A percentile compares a stretch with the other conserved stretches of the same genome.
Evolutionary conservation across 2,888 invertebrate species (phyloP).

Genomic region (Protonemura montana): DNA sequence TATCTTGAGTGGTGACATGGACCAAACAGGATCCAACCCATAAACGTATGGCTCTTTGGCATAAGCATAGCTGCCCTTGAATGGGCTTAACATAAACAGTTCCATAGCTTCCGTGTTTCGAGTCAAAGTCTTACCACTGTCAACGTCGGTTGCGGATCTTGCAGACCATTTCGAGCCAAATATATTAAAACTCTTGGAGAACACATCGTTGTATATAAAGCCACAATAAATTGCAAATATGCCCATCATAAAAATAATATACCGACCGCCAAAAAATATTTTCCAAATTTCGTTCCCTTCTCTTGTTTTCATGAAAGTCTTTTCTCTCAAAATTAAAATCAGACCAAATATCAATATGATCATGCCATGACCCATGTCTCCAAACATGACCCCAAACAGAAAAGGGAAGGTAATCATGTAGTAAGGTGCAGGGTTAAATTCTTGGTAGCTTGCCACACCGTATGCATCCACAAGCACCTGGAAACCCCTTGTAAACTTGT

Average conservation of each 20-base stretch:
- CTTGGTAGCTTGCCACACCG: conserved; percentile 90
- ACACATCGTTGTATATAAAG: conserved; percentile 66
- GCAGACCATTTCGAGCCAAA: conserved; percentile 62
- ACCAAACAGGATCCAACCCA: conserved; percentile 67
- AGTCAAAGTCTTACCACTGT: conserved; percentile 18
- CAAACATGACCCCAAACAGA: conserved; percentile 36
- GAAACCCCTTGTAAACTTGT: conserved; percentile 67
- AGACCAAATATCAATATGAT: conserved; percentile 16
- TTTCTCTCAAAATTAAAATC: background rate
- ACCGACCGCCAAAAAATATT: conserved; percentile 65
- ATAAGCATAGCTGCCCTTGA: background rate
- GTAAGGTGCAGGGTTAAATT: conserved; percentile 81
- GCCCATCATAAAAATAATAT: conserved; percentile 67
- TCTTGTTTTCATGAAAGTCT: background rate
- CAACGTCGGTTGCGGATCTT: conserved; percentile 26
- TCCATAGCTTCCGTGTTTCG: conserved; percentile 44
- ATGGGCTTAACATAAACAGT: conserved; percentile 43
- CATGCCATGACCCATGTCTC: conserved; percentile 24
- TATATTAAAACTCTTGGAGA: conserved; percentile 65
- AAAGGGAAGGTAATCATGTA: conserved; percentile 64
- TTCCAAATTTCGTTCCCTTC: conserved; percentile 60
- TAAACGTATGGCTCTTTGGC: conserved; percentile 58
- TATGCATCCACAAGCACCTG: conserved; percentile 75
- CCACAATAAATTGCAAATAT: conserved; percentile 68
- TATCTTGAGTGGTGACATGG: conserved; percentile 60